Evolutionary conservation across 2,888 invertebrate species (phyloP).

Genomic region (Sabellastarte sp.): DNA sequence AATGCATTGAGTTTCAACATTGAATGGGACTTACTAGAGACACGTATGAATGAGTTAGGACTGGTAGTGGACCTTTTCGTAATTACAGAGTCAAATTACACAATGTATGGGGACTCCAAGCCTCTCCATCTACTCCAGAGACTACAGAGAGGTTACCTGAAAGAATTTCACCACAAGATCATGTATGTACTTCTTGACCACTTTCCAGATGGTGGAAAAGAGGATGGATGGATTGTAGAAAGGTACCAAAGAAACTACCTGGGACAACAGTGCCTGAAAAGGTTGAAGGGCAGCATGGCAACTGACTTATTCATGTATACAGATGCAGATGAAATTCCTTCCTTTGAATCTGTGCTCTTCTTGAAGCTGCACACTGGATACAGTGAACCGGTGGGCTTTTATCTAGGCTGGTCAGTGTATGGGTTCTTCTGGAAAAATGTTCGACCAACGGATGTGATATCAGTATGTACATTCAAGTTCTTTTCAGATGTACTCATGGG

Average conservation of each 20-base stretch:
- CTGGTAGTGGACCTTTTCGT: slow-evolving; percentile 25
- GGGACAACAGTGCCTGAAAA: no score
- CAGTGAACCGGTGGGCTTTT: slow-evolving; percentile 12
- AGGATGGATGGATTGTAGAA: slow-evolving; percentile 13
- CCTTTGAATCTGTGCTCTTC: slow-evolving; percentile 6
- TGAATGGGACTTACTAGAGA: slow-evolving; percentile 39
- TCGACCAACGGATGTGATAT: not conserved
- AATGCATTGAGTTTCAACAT: slow-evolving; percentile 24
- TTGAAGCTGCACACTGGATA: slow-evolving; percentile 11
- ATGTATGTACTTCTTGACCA: slow-evolving; percentile 7
- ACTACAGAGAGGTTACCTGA: not conserved
- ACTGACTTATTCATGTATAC: slow-evolving; percentile 8
- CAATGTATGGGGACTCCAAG: slow-evolving; percentile 13
- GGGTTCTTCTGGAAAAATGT: slow-evolving; percentile 10
- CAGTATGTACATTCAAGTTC: slow-evolving; percentile 7
- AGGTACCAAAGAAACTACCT: not conserved
- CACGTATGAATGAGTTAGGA: slow-evolving; percentile 67
- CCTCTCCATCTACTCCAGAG: slow-evolving; percentile 4
- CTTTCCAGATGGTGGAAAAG: slow-evolving; percentile 9
- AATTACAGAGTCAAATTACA: slow-evolving; percentile 7
- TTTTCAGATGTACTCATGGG: no score
- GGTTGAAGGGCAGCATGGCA: no score
- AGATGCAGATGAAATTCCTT: slow-evolving; percentile 15
- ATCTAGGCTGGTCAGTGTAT: slow-evolving; percentile 1
- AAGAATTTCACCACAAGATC: slow-evolving; percentile 1